Base-by-base conservation (phyloP, 1,140 invertebrate genomes). In the Hypsibius dujardini region DNA sequence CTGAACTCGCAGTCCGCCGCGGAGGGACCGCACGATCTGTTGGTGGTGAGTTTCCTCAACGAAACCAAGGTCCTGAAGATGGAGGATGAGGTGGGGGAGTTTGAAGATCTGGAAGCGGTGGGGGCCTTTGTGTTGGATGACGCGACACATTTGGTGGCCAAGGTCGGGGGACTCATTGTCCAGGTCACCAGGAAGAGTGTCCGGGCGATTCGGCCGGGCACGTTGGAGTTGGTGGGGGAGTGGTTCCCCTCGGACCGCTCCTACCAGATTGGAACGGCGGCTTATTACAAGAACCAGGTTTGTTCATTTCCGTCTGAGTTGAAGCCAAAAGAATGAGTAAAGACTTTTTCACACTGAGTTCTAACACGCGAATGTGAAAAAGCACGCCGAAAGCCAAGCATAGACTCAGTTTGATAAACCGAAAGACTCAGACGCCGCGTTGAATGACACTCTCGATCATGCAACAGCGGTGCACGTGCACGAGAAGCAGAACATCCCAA, bases 131-230 rank as follows among this genome's bases (percentile, higher is more conserved):
- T n/a, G 7, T n/a, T 56, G 50, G n/a, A 56, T n/a, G 50, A 56
- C 50, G 50, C 50, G 7, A 56, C 50, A n/a, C n/a, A 7, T 7
- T n/a, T 56, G 50, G 50, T 56, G 7, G n/a, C 7, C 7, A 56
- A 56, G 50, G n/a, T 56, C 50, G 50, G 7, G 7, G 50, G 50
- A 56, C 50, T 7, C 50, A 56, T 56, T 56, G 50, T 56, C 50
- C 50, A 56, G 50, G n/a, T 56, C 50, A 56, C 50, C 50, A 56
- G 50, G 50, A 56, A 56, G 50, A 56, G 50, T 56, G n/a, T 56
- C 50, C 7, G 50, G 50, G 50, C n/a, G 50, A 56, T 56, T n/a
- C 7, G n/a, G n/a, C 50, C 50, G 7, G 50, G 50, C 7, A 56
- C 50, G 50, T n/a, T 56, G 50, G 7, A 56, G 50, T n/a, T 56